Evolutionary conservation across 37 sponge, comb jelly and placozoan genomes (phyloP).

Genomic region (Hormiphora californensis): DNA sequence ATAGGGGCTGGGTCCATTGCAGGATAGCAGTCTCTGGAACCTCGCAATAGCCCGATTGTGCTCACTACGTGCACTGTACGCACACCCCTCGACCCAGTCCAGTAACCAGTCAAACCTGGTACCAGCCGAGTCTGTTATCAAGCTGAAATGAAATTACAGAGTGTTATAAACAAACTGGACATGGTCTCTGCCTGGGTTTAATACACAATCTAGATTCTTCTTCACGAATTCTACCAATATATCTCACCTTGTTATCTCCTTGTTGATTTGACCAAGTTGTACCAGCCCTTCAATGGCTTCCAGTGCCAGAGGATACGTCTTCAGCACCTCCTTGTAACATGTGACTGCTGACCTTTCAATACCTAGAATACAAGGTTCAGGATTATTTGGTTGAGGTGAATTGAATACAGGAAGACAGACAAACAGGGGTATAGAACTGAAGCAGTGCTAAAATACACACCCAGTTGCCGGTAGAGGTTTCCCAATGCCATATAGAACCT

Average conservation of each 20-base stretch:
- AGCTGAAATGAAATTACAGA: not conserved
- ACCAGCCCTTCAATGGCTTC: constrained; percentile 32
- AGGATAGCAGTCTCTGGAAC: constrained; percentile 16
- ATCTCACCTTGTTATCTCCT: not conserved
- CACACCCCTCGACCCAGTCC: constrained; percentile 34
- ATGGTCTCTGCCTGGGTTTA: too few species aligned
- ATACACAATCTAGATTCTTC: not conserved
- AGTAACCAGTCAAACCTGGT: constrained; percentile 19
- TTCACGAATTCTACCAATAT: not conserved
- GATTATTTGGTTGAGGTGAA: not conserved
- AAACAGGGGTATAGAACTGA: too few species aligned
- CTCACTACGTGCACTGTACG: constrained; percentile 49
- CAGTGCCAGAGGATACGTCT: constrained; percentile 27
- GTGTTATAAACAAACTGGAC: too few species aligned
- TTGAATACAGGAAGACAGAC: not conserved
- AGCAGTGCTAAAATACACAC: not conserved
- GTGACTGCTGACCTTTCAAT: constrained; percentile 27
- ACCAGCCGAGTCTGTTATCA: not conserved
- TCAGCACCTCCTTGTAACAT: constrained; percentile 40
- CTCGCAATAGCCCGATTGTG: constrained; percentile 22
- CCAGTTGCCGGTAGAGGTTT: constrained; percentile 25
- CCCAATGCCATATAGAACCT: constrained; percentile 19
- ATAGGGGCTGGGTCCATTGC: constrained; percentile 32
- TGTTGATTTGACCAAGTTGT: constrained; percentile 13
- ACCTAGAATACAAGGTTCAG: not conserved